Evolutionary conservation across 2,113 vertebrate species (phyloP).

Genomic region (Pungitius pungitius): DNA sequence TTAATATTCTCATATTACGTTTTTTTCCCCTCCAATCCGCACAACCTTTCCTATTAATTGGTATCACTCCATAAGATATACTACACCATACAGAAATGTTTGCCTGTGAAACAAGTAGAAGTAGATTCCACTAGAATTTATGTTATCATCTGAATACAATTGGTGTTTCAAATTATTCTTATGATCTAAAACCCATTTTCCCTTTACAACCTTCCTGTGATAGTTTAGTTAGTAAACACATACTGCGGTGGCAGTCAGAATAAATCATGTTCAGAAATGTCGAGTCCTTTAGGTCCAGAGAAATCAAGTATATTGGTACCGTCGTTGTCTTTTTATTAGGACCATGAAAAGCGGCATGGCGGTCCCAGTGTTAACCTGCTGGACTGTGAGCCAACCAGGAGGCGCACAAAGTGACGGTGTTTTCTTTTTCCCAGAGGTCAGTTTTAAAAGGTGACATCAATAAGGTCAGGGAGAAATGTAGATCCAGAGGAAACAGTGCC

Average conservation of each 20-base stretch:
- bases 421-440: constrained; percentile 25
- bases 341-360: too few species aligned
- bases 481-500: constrained; percentile 33
- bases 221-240: too few species aligned
- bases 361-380: background rate
- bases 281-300: too few species aligned
- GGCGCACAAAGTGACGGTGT: constrained; percentile 55
- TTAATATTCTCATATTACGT: background rate
- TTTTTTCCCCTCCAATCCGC: background rate
- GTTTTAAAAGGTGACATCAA: constrained; percentile 46
- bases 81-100: background rate
- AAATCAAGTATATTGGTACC: too few species aligned
- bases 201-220: too few species aligned
- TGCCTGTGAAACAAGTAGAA: background rate
- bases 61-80: background rate
- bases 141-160: too few species aligned
- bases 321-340: too few species aligned
- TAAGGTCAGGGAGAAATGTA: constrained; percentile 40
- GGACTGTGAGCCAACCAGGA: constrained; percentile 53
- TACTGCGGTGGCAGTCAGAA: too few species aligned
- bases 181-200: too few species aligned
- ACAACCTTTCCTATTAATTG: background rate
- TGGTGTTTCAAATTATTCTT: too few species aligned
- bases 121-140: too few species aligned
- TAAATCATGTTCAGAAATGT: too few species aligned